A percentile compares a stretch with the other conserved stretches of the same genome.
Conservation (phyloP, 2,797 vertebrate species). For the Tapera naevia region DNA sequence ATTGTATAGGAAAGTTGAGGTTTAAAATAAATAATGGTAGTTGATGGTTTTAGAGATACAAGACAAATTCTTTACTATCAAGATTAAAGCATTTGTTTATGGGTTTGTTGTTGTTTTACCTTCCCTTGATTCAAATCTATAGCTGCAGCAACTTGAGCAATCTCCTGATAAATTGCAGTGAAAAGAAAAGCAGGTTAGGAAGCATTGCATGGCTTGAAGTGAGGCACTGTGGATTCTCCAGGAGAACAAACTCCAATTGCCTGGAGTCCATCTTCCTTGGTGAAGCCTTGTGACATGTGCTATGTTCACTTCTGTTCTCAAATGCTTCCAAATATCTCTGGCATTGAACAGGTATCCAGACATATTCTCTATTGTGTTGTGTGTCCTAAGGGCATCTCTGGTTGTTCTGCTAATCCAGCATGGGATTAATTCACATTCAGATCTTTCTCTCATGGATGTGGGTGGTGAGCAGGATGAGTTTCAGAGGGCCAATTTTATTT, state of each 20-base stretch:
- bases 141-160: background rate
- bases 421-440: background rate
- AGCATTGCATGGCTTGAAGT: background rate
- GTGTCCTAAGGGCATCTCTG: background rate
- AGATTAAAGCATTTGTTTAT: background rate
- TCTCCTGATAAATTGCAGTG: background rate
- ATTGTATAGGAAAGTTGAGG: background rate
- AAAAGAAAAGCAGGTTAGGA: background rate
- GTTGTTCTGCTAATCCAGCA: background rate
- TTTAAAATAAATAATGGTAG: background rate
- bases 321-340: background rate
- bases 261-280: background rate
- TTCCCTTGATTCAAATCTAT: background rate
- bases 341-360: background rate
- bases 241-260: background rate
- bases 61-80: background rate
- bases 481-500: background rate
- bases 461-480: background rate
- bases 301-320: background rate
- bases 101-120: background rate
- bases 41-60: background rate
- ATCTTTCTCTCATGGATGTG: background rate
- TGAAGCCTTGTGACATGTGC: background rate
- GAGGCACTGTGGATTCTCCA: background rate
- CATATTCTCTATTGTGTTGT: background rate